Conservation (phyloP, 1,140 invertebrate species). For the Camponotus floridanus region DNA sequence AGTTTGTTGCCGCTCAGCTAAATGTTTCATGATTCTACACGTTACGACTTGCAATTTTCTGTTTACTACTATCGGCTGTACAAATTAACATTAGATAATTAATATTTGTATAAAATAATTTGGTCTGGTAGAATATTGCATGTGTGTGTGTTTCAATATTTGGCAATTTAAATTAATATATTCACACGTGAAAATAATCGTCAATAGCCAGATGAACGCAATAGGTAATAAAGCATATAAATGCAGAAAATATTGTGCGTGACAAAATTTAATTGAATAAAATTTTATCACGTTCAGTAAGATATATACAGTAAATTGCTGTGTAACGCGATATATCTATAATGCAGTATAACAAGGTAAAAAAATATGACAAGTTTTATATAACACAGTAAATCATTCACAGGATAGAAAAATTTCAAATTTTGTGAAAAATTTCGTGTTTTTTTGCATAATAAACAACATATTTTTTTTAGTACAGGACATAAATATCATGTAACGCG, state of each 20-base stretch:
- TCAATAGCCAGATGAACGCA: constrained; percentile 8
- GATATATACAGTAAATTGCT: neutral
- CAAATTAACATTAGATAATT: neutral
- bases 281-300: constrained; percentile 19
- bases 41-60: neutral
- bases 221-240: neutral
- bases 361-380: no score
- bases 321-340: no score
- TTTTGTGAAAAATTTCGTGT: no score
- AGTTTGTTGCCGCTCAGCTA: neutral
- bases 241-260: neutral
- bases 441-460: no score
- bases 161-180: constrained; percentile 10
- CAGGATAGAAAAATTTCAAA: no score
- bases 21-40: neutral
- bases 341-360: no score
- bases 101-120: constrained; percentile 12
- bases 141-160: neutral
- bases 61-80: neutral
- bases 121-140: neutral
- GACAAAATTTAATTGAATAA: constrained; percentile 48
- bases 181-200: constrained; percentile 26
- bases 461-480: no score
- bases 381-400: no score
- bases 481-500: no score